Conservation (phyloP, 2,113 vertebrate species). For the Benthochromis sp. region DNA sequence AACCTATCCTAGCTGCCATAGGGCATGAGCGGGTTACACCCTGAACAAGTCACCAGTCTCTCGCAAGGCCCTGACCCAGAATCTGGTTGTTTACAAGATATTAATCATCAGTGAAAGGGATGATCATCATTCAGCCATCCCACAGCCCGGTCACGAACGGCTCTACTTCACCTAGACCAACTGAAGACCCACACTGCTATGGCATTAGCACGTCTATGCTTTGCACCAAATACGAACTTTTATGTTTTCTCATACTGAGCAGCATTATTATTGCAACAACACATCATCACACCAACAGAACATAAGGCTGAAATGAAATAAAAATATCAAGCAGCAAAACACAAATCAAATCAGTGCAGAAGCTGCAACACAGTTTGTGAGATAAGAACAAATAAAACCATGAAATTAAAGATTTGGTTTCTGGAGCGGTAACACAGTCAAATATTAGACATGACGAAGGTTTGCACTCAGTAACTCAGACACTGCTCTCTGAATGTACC, state of each 20-base stretch:
- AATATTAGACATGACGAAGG: not conserved
- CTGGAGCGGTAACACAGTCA: not conserved
- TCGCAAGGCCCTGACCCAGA: not conserved
- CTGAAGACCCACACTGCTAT: not conserved
- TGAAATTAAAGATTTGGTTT: not conserved
- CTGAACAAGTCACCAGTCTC: not conserved
- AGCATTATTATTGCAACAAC: not conserved
- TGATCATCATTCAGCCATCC: not conserved
- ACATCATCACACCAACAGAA: not conserved
- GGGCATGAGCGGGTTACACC: not conserved
- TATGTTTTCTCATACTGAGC: not conserved
- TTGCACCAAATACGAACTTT: not conserved
- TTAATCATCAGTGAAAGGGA: not conserved
- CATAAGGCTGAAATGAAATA: not conserved
- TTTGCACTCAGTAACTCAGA: not conserved
- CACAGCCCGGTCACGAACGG: not conserved
- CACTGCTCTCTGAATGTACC: constrained; percentile 57
- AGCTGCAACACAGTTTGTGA: not conserved
- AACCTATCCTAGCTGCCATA: not conserved
- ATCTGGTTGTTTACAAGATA: not conserved
- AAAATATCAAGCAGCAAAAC: not conserved
- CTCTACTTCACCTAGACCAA: not conserved
- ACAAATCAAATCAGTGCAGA: not conserved
- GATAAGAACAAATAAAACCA: not conserved
- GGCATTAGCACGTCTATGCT: not conserved